phyloP scores from a whole-genome alignment of 2,113 vertebrate species.

The Meleagris gallopavo region DNA sequence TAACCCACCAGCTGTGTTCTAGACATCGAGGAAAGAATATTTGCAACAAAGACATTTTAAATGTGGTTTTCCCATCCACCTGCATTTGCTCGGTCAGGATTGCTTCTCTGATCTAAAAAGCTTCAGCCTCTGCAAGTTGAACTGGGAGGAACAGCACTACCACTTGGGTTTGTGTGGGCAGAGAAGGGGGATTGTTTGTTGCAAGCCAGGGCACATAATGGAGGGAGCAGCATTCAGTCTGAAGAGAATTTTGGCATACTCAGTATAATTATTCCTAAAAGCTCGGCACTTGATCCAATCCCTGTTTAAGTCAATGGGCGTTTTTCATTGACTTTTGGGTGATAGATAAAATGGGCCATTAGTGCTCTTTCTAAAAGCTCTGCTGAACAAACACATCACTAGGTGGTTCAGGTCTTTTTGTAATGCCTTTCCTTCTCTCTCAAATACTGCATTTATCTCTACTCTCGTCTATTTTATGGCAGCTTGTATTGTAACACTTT shows the following conservation, averaged over 20 bases:
- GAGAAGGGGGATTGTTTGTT: background rate
- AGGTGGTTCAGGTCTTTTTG: background rate
- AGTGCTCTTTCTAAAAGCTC: slow-evolving; percentile 53
- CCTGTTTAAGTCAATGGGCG: slow-evolving; percentile 30
- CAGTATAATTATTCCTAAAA: slow-evolving; percentile 42
- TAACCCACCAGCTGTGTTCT: background rate
- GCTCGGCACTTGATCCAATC: background rate
- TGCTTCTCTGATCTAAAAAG: background rate
- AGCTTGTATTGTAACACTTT: slow-evolving; percentile 22
- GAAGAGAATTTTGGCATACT: background rate
- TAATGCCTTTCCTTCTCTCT: slow-evolving; percentile 26
- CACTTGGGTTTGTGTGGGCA: background rate
- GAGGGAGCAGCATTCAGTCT: background rate
- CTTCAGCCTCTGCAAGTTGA: background rate
- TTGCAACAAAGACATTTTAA: background rate
- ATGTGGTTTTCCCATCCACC: background rate
- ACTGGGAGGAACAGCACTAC: background rate
- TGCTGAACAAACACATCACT: slow-evolving; percentile 26
- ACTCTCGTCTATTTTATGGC: background rate
- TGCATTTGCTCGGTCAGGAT: background rate
- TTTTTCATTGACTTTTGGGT: slow-evolving; percentile 44
- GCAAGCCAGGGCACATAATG: background rate
- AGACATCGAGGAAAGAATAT: background rate
- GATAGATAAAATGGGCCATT: slow-evolving; percentile 46
- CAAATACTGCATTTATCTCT: slow-evolving; percentile 30